Base-by-base conservation (phyloP, 2,888 invertebrate genomes). In the Leptinotarsa tumamoca region DNA sequence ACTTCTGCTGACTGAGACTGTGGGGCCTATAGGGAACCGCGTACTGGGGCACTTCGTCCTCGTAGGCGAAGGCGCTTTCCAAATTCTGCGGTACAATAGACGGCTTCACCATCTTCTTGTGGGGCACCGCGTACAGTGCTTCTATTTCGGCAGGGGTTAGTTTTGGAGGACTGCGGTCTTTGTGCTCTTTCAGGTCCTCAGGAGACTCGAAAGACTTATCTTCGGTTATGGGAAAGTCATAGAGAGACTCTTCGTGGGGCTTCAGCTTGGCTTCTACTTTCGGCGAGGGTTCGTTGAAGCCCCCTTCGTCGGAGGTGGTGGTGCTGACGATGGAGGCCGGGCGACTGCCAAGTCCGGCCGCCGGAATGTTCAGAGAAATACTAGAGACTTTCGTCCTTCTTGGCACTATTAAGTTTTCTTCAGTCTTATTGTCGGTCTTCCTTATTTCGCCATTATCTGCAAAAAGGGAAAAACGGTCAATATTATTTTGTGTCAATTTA, bases 201-300 rank as follows among this genome's bases (percentile, higher is more conserved):
- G 83, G 82, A 15, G 82, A 83, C 61, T 83, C 82, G 14, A 84
- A 78, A 1, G 84, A 83, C 75, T 82, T 81, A 74, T 85, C 85
- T 71, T 85, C 85, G 71, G 84, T 82, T 50, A 79, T 54, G 21
- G 79, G 79, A 68, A 58, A 63, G 75, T 85, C 85, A 78, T 85
- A 85, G n/a, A 85, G 77, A 3, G 84, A 83, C 73, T 86, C 87
- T 73, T 85, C 85, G 79, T 86, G 87, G 10, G 87, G 87, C 73
- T 85, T 85, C 54, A 87, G 80, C 80, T 82, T 85, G 15, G 93
- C 93, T 87, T 93, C 92, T 83, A 94, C 92, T 87, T 93, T 93
- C 18, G 93, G 93, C 78, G 92, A 92, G 33, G 93, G 93, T 87
- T 93, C 94, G 88, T 93, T 93, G 89, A 93, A 93, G 69, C 93